Evolutionary conservation across 2,113 vertebrate species (phyloP).

Genomic region (Gorilla gorilla): DNA sequence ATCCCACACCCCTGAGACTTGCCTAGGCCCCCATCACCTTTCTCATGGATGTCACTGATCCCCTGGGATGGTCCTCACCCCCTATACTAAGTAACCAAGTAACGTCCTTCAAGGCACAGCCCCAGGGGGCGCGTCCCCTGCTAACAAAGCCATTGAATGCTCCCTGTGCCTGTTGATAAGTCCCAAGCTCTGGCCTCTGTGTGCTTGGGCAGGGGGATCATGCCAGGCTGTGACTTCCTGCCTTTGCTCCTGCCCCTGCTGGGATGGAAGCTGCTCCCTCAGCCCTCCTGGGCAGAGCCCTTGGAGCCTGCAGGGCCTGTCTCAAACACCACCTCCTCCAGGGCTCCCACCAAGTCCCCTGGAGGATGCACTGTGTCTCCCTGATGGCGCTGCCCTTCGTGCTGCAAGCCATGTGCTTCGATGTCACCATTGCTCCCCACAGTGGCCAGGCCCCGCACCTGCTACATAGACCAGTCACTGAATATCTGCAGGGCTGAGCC

Average conservation of each 20-base stretch:
- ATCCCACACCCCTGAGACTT: too few species aligned
- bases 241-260: background rate
- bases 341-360: background rate
- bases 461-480: background rate
- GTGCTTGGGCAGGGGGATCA: background rate
- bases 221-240: background rate
- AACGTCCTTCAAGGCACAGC: background rate
- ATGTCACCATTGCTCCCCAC: background rate
- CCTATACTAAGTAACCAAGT: background rate
- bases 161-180: too few species aligned
- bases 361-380: background rate
- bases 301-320: background rate
- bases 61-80: background rate
- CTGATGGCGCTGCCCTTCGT: background rate
- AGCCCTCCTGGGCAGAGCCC: background rate
- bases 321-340: background rate
- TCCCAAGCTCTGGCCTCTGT: too few species aligned
- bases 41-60: background rate
- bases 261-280: background rate
- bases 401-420: accelerated
- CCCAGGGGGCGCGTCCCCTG: too few species aligned
- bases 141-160: background rate
- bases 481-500: background rate
- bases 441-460: background rate
- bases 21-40: too few species aligned